These are phyloP conservation scores for Ephestia elutella DNA, from an alignment of 1,140 invertebrate species.

Conservation along the genomic window DNA sequence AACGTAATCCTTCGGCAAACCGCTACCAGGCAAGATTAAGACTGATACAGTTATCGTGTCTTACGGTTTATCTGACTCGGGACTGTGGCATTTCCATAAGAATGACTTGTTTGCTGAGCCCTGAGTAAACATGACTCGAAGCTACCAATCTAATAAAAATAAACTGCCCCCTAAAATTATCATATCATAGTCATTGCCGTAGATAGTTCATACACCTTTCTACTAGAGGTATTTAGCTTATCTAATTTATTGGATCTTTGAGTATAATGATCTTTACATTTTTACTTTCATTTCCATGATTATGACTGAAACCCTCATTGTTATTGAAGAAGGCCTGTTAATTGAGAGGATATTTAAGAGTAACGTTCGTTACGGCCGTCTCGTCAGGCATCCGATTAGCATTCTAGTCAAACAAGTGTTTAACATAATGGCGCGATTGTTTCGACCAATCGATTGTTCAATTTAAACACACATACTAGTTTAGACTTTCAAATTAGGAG, in stretches of 20 bases:
- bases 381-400: slow-evolving; percentile 13
- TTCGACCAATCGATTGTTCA: slow-evolving; percentile 34
- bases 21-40: slow-evolving; percentile 9
- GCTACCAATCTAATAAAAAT: slow-evolving; percentile 29
- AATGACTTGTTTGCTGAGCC: slow-evolving; percentile 38
- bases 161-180: slow-evolving; percentile 29
- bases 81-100: slow-evolving; percentile 44
- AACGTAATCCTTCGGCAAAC: slow-evolving; percentile 4
- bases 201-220: neutral
- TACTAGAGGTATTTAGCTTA: neutral
- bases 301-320: slow-evolving; percentile 4
- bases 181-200: neutral
- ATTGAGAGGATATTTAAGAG: neutral
- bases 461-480: slow-evolving; percentile 16
- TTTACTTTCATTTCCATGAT: neutral
- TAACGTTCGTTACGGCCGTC: neutral
- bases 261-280: neutral
- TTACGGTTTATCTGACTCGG: slow-evolving; percentile 22
- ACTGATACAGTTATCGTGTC: slow-evolving; percentile 7
- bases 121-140: slow-evolving; percentile 21
- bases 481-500: slow-evolving; percentile 12
- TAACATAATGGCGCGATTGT: slow-evolving; percentile 38
- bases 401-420: slow-evolving; percentile 24
- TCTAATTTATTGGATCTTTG: neutral
- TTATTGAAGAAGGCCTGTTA: neutral